These are phyloP conservation scores for Thryonomys swinderianus DNA, from an alignment of 2,113 vertebrate genomes.

Conservation along the genomic window DNA sequence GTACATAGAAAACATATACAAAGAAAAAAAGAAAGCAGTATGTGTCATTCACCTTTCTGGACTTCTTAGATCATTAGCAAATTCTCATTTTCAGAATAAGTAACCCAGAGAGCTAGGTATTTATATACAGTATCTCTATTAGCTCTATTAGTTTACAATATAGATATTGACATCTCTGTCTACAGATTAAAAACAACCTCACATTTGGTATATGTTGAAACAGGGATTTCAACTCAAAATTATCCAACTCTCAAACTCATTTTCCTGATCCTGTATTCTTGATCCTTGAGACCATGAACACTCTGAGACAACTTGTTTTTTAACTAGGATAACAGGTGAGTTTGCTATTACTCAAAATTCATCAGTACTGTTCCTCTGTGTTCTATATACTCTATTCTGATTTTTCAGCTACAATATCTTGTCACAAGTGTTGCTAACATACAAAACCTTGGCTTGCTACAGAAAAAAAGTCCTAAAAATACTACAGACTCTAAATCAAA, in stretches of 20 bases:
- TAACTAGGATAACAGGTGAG: not conserved
- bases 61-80: too few relatives aligned
- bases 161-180: too few relatives aligned
- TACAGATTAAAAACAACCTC: too few relatives aligned
- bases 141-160: too few relatives aligned
- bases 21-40: too few relatives aligned
- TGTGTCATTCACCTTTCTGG: too few relatives aligned
- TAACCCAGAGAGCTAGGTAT: too few relatives aligned
- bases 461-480: slow-evolving; percentile 44
- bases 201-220: too few relatives aligned
- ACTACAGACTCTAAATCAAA: not conserved
- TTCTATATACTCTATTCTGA: not conserved
- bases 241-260: not conserved
- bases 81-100: too few relatives aligned
- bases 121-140: too few relatives aligned
- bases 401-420: slow-evolving; percentile 56
- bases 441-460: not conserved
- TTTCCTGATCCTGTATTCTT: not conserved
- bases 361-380: not conserved
- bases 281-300: not conserved
- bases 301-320: not conserved
- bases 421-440: not conserved
- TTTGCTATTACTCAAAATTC: not conserved
- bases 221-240: not conserved
- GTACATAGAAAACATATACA: too few relatives aligned